Conservation (phyloP, 2,113 vertebrate genomes). For the Sapajus apella region DNA sequence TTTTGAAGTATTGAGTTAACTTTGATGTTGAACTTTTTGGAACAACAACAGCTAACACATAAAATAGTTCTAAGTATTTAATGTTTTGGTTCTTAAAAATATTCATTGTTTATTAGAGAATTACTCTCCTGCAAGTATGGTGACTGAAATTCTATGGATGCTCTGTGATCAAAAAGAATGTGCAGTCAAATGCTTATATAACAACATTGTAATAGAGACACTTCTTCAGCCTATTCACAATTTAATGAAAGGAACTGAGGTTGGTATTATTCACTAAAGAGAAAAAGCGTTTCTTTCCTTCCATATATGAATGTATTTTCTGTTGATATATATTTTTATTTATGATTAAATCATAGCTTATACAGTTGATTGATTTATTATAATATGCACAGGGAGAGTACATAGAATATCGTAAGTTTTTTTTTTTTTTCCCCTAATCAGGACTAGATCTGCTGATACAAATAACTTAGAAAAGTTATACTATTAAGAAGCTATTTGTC, state of each 20-base stretch:
- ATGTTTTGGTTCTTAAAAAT: conserved; percentile 11
- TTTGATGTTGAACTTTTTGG: not conserved
- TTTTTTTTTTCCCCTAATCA: not conserved
- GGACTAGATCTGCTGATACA: not conserved
- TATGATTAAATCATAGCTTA: not conserved
- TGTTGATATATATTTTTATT: conserved; percentile 26
- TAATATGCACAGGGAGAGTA: not conserved
- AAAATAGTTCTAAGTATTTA: not conserved
- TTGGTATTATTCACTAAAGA: conserved; percentile 76
- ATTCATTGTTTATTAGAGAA: conserved; percentile 83
- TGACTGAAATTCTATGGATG: conserved; percentile 90
- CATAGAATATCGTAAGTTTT: not conserved
- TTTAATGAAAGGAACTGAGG: conserved; percentile 89
- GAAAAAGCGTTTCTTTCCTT: not conserved
- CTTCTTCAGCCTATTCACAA: conserved; percentile 90
- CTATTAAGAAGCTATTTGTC: conserved; percentile 22
- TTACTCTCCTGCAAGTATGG: conserved; percentile 90
- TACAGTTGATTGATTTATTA: conserved; percentile 24
- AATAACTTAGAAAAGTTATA: conserved; percentile 18
- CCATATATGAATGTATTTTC: not conserved
- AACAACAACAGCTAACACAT: not conserved
- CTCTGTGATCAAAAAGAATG: conserved; percentile 93
- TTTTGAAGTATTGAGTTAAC: not conserved
- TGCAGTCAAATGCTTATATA: conserved; percentile 90
- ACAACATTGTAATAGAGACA: conserved; percentile 84